Percentiles rank a stretch among this genome's conserved stretches.
Evolutionary conservation across 2,113 vertebrate species (phyloP).

Genomic region (Sapayoa aenigma): DNA sequence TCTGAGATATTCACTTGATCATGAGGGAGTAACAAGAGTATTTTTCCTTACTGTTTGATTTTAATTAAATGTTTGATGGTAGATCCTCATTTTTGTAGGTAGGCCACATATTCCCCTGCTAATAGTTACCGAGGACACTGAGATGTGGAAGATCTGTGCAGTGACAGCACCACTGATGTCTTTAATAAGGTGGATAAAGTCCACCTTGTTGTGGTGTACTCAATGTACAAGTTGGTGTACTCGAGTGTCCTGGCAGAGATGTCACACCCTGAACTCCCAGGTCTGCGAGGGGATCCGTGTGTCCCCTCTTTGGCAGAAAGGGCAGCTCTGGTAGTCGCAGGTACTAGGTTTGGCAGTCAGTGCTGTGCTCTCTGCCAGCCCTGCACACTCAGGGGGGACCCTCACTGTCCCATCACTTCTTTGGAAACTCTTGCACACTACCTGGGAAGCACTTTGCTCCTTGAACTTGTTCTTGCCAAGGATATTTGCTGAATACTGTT

Average conservation of each 20-base stretch:
- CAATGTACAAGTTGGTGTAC: too few species aligned
- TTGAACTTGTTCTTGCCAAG: neutral
- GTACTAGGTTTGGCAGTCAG: neutral
- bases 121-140: neutral
- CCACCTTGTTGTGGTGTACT: too few species aligned
- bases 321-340: neutral
- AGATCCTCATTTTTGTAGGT: neutral
- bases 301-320: neutral
- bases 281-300: neutral
- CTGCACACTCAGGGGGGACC: fast-evolving
- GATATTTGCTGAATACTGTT: neutral
- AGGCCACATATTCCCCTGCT: neutral
- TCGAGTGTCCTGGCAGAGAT: neutral
- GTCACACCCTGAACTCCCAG: neutral
- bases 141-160: neutral
- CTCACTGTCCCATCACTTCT: neutral
- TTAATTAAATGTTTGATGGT: neutral
- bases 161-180: neutral
- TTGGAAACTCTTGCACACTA: neutral
- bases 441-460: neutral
- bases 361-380: neutral
- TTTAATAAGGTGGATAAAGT: neutral
- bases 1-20: neutral
- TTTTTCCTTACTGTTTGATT: neutral
- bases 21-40: neutral